A percentile compares a stretch with the other conserved stretches of the same genome.
Conservation (phyloP, 1,140 invertebrate genomes). For the Drosophila suzukii region DNA sequence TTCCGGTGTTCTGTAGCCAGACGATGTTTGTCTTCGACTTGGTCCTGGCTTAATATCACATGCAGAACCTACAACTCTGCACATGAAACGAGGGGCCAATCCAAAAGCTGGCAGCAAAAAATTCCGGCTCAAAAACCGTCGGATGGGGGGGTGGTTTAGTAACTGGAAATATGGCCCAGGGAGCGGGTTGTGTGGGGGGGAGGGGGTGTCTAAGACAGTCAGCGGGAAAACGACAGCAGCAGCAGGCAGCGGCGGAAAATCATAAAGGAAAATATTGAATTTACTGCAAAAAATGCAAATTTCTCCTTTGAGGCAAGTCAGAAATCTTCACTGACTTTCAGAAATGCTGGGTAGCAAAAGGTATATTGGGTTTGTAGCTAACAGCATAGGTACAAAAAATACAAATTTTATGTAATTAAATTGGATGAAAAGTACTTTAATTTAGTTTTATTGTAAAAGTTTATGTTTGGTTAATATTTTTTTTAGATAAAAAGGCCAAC, state of each 20-base stretch:
- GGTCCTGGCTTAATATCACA: conserved; percentile 53
- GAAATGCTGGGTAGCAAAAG: neutral
- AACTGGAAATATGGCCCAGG: neutral
- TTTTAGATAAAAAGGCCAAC: no score
- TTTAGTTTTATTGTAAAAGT: neutral
- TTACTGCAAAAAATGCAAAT: conserved; percentile 80
- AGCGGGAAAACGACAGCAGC: conserved; percentile 18
- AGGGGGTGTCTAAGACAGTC: conserved; percentile 1
- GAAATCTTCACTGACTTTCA: conserved; percentile 25
- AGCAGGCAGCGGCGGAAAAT: conserved; percentile 51
- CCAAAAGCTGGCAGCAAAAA: conserved; percentile 46
- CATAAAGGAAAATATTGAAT: conserved; percentile 82
- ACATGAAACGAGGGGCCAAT: conserved; percentile 46
- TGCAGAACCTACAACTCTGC: conserved; percentile 52
- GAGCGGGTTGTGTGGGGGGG: neutral
- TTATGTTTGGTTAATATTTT: no score
- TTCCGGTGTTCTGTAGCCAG: conserved; percentile 30
- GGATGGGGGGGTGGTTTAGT: neutral
- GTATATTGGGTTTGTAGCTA: no score
- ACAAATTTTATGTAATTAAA: no score
- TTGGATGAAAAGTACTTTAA: no score
- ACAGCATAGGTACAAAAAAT: no score
- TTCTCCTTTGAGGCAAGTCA: conserved; percentile 48
- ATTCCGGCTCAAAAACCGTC: conserved; percentile 27
- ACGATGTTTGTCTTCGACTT: conserved; percentile 59